These are phyloP conservation scores for Salvelinus fontinalis DNA, from an alignment of 2,113 vertebrate species.

Conservation along the genomic window DNA sequence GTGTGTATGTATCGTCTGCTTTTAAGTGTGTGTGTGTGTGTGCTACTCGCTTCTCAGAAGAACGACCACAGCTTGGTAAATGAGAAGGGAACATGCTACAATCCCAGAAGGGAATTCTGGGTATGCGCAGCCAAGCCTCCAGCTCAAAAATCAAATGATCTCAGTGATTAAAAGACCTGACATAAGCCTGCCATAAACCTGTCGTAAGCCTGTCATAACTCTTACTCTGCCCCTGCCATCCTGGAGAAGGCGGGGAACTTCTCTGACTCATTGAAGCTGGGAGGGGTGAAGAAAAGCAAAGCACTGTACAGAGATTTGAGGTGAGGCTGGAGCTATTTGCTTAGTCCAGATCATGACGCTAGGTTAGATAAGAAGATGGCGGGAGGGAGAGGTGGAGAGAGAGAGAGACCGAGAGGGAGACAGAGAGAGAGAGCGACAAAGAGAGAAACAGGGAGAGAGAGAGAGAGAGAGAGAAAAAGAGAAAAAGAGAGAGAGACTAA, in stretches of 20 bases:
- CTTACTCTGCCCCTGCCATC: neutral
- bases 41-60: conserved; percentile 19
- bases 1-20: conserved; percentile 7
- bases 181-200: too few species aligned
- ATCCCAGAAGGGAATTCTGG: conserved; percentile 55
- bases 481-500: too few species aligned
- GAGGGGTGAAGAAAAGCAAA: too few species aligned
- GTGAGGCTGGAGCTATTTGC: too few species aligned
- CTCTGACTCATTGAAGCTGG: too few species aligned
- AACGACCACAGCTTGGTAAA: conserved; percentile 1
- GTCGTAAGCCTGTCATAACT: conserved; percentile 11
- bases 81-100: conserved; percentile 49
- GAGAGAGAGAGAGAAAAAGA: too few species aligned
- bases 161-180: too few species aligned
- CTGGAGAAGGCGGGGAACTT: neutral
- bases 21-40: conserved; percentile 22
- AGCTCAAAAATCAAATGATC: too few species aligned
- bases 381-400: neutral
- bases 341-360: neutral
- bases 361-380: neutral
- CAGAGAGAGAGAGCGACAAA: too few species aligned
- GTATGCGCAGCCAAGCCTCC: conserved; percentile 37
- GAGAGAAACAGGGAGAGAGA: too few species aligned
- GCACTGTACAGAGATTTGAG: too few species aligned
- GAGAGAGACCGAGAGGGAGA: neutral